These are phyloP conservation scores for Tetramorium alpestre DNA, from an alignment of 1,140 invertebrate genomes.

Conservation along the genomic window DNA sequence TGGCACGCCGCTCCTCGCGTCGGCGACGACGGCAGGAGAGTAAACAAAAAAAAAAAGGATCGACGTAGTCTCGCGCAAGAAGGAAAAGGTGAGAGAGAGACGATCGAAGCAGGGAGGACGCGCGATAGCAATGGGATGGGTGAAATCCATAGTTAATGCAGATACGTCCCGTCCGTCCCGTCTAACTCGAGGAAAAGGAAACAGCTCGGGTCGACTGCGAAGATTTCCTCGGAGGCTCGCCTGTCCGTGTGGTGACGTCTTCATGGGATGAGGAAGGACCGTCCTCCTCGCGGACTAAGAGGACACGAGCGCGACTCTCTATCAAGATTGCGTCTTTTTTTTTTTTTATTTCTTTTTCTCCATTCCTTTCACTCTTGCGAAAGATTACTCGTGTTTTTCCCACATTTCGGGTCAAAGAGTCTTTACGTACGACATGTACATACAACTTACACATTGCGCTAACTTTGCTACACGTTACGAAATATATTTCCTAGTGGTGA, in stretches of 20 bases:
- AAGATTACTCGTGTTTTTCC: background rate
- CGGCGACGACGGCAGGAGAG: background rate
- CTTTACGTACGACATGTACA: background rate
- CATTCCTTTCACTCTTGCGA: background rate
- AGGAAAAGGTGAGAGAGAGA: background rate
- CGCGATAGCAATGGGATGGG: conserved; percentile 15
- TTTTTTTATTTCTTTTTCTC: background rate
- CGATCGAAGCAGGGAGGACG: background rate
- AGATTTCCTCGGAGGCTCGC: conserved; percentile 79
- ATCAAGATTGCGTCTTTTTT: background rate
- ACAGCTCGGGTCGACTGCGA: conserved; percentile 67
- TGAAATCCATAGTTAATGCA: conserved; percentile 77
- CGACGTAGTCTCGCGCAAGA: background rate
- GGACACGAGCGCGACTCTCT: conserved; percentile 3
- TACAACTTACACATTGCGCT: background rate
- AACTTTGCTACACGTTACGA: conserved; percentile 17
- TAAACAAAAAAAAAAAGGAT: background rate
- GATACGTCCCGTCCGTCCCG: conserved; percentile 70
- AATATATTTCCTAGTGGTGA: conserved; percentile 9
- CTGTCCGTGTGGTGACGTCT: conserved; percentile 51
- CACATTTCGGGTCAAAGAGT: background rate
- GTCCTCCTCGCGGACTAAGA: background rate
- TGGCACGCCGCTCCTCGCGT: background rate
- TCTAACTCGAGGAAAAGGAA: conserved; percentile 62
- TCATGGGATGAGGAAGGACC: background rate